Evolutionary conservation across 1,140 invertebrate genomes (phyloP), one percentile per base, ranked within the genome.

Genomic region (Micrasema minimum): DNA sequence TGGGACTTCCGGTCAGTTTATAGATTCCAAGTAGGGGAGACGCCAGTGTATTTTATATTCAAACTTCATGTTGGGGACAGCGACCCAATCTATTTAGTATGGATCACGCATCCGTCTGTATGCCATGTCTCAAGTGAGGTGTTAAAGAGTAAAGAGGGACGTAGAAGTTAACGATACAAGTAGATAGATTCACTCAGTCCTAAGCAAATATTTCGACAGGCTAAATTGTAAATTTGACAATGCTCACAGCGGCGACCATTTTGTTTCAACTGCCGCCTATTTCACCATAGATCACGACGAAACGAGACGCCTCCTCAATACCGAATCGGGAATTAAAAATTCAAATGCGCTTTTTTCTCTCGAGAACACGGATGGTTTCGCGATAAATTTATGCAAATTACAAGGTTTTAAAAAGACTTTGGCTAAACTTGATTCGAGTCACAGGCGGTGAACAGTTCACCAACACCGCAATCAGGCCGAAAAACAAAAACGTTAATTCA

Each of bases 401-500:
- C 57, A 53, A 50, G 66, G 66, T 67, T 69, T 71, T 71, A 68
- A 68, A 71, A 74, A 64, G 43, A 20, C 41, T 26, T n/a, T n/a
- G n/a, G n/a, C n/a, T n/a, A n/a, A n/a, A n/a, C 62, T 23, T 35
- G 12, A 69, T 73, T 66, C 68, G 31, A 69, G 67, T 74, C 72
- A 53, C 67, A 57, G 72, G 46, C 57, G 50, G 45, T 61, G 61
- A 38, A 51, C 61, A 41, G 46, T 71, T 64, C 65, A 41, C 53
- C 57, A 37, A 75, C 73, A 71, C 73, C 70, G 73, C 73, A 75
- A 75, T 75, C 73, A 75, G 66, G 69, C 38, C 65, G 38, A 74
- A 74, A n/a, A 74, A 75, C 71, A 75, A 75, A 75, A 75, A 72
- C 74, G 70, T 75, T 75, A 75, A 75, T 75, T 75, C 71, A 75